Evolutionary conservation across 2,888 invertebrate species (phyloP).

Genomic region (Parnassius apollo): DNA sequence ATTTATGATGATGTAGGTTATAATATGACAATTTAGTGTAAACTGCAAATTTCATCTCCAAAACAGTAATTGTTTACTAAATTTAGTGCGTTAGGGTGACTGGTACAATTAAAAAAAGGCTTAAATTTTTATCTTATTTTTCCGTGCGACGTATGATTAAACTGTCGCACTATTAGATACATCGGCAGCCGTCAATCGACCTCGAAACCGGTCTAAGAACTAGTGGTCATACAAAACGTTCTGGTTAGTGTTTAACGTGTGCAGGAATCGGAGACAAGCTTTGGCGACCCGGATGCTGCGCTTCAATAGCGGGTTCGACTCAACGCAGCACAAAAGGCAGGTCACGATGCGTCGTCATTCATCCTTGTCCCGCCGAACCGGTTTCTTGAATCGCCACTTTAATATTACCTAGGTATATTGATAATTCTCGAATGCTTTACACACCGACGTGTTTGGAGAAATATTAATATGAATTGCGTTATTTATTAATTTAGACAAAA

Average conservation of each 20-base stretch:
- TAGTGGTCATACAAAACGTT: constrained; percentile 37
- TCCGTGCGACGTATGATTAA: background rate
- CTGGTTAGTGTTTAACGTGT: constrained; percentile 43
- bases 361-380: constrained; percentile 35
- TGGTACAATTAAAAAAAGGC: too few species aligned
- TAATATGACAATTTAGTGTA: too few species aligned
- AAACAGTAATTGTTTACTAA: too few species aligned
- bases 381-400: constrained; percentile 14
- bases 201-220: constrained; percentile 38
- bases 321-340: constrained; percentile 44
- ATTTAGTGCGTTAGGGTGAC: too few species aligned
- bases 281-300: constrained; percentile 30
- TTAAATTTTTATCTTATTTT: too few species aligned
- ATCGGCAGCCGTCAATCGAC: constrained; percentile 2
- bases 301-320: constrained; percentile 39
- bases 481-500: constrained; percentile 2
- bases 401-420: constrained; percentile 12
- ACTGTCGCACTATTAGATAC: background rate
- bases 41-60: too few species aligned
- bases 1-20: too few species aligned
- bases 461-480: constrained; percentile 8
- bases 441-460: background rate
- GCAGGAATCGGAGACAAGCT: constrained; percentile 46
- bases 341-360: constrained; percentile 49
- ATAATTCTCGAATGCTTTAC: background rate